Conservation (phyloP, 30 jellyfish, hydroid and myxozoan genomes). For the Aurelia sp. region DNA sequence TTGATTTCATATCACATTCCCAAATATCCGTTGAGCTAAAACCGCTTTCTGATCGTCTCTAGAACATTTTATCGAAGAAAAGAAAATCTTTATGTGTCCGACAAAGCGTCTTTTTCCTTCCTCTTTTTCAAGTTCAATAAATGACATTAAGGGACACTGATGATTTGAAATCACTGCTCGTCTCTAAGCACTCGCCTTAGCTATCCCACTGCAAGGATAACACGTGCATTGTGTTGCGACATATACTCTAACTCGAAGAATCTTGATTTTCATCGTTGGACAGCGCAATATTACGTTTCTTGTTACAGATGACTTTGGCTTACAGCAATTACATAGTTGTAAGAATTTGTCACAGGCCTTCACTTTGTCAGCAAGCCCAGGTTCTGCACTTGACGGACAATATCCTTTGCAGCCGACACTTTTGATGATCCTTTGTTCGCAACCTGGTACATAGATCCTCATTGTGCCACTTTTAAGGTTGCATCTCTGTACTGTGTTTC, state of each 20-base stretch:
- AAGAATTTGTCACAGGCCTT: conserved; percentile 15
- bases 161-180: not conserved
- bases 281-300: conserved; percentile 35
- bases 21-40: too few relatives aligned
- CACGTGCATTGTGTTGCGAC: conserved; percentile 62
- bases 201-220: conserved; percentile 27
- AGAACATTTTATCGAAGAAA: too few relatives aligned
- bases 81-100: too few relatives aligned
- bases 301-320: conserved; percentile 43
- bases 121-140: too few relatives aligned
- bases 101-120: too few relatives aligned
- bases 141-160: too few relatives aligned
- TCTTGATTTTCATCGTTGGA: conserved; percentile 29
- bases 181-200: not conserved
- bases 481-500: conserved; percentile 21
- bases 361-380: conserved; percentile 30
- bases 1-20: too few relatives aligned
- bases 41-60: too few relatives aligned
- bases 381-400: conserved; percentile 58
- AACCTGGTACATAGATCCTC: conserved; percentile 59
- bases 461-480: conserved; percentile 47
- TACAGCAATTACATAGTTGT: conserved; percentile 55
- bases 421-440: conserved; percentile 22
- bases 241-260: conserved; percentile 23
- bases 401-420: conserved; percentile 66